Percentiles rank a stretch among this genome's conserved stretches.
These are phyloP conservation scores for Itoplectis maculator DNA, from an alignment of 2,888 invertebrate genomes.

Conservation along the genomic window DNA sequence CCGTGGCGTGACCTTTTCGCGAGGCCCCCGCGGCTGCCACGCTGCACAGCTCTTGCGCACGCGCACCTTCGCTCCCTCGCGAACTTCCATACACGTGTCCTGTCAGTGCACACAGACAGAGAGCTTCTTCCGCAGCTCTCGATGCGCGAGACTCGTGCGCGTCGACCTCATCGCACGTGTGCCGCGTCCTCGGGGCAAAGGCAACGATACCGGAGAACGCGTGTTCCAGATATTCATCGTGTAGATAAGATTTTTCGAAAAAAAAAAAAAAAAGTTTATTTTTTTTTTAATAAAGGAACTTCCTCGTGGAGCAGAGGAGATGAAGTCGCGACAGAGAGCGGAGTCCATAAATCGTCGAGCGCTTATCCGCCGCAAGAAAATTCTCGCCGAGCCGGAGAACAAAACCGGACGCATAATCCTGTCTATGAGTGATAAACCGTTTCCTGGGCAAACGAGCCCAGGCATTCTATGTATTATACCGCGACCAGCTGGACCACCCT, in stretches of 20 bases:
- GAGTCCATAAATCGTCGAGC: slow-evolving; percentile 39
- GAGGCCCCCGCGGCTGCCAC: slow-evolving; percentile 78
- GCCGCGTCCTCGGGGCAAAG: slow-evolving; percentile 46
- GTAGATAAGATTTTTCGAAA: no score
- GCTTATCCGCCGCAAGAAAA: slow-evolving; percentile 28
- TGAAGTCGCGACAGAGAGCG: background rate
- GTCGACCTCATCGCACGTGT: slow-evolving; percentile 4
- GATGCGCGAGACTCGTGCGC: slow-evolving; percentile 19
- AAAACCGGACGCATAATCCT: slow-evolving; percentile 58
- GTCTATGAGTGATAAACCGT: slow-evolving; percentile 53
- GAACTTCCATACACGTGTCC: slow-evolving; percentile 27
- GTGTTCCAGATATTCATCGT: slow-evolving; percentile 73
- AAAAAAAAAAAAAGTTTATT: no score
- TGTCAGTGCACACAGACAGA: slow-evolving; percentile 13
- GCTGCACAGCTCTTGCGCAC: slow-evolving; percentile 62
- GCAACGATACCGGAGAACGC: slow-evolving; percentile 47
- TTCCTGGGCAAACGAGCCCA: slow-evolving; percentile 36
- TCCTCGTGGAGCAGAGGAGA: no score
- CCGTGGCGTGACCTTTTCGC: slow-evolving; percentile 78
- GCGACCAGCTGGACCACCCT: slow-evolving; percentile 28
- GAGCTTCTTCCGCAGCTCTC: slow-evolving; percentile 8
- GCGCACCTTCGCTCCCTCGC: slow-evolving; percentile 13
- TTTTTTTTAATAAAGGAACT: no score
- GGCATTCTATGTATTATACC: slow-evolving; percentile 38
- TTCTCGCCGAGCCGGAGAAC: slow-evolving; percentile 25